Evolutionary conservation across 2,888 invertebrate species (phyloP), one percentile per base, ranked within the genome.

Genomic region (Gisinianus flammeolus): DNA sequence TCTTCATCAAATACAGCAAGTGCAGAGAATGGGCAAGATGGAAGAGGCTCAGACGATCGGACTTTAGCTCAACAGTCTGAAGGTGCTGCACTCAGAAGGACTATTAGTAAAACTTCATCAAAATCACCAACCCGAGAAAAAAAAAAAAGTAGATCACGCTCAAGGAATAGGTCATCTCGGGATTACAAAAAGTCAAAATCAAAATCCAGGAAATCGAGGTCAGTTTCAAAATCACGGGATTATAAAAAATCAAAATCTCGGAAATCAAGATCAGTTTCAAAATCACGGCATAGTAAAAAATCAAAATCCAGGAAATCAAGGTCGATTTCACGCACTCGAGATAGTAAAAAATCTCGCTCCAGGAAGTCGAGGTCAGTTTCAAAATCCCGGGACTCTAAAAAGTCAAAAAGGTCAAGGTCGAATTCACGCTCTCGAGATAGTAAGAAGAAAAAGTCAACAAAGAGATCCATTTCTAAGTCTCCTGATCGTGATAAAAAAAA

Each of bases 321-420:
- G 19, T 77, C 79, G 28, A 44, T 58, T 58, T 68, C 74, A 2
- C 30, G 67, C 10, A 54, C 12, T 30, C 64, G 64, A 2, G 64
- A 35, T 66, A 62, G 26, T 44, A 64, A 2, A 62, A 66, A 26
- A 71, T 72, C 28, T 58, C 56, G 62, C 10, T 33, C 54, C 5
- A 68, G 76, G n/a, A 79, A 74, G 33, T 74, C 77, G 2, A 71
- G 68, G 26, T 76, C 76, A 22, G 67, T 70, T 26, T 77, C 77
- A 16, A 64, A 58, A 33, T 78, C 79, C 30, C 62, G 77, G 28
- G 73, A 77, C 3, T 58, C 70, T 24, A 68, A 52, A 22, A 44
- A 67, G 10, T 44, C n/a, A 10, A 52, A 71, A 24, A 28, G 56
- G 22, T 69, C 69, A 4, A 35, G 69, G 26, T 69, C 69, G 8